Evolutionary conservation across 2,888 invertebrate genomes (phyloP).

Genomic region (Epistrophe grossulariae): DNA sequence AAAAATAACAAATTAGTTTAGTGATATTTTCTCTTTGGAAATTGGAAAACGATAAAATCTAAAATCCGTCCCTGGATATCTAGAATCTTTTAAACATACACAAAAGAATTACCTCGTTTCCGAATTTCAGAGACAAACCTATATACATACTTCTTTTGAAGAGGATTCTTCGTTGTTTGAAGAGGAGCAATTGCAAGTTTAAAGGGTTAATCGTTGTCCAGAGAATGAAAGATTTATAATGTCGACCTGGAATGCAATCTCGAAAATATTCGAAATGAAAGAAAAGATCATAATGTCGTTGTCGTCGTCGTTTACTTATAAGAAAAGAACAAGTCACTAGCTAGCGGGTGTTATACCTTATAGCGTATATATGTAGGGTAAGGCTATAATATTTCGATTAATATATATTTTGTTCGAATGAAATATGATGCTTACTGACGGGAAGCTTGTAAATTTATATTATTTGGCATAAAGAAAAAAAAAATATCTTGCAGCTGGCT

Average conservation of each 20-base stretch:
- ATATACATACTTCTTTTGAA: conserved; percentile 26
- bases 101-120: conserved; percentile 47
- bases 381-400: conserved; percentile 18
- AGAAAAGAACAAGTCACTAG: conserved; percentile 39
- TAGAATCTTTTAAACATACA: neutral
- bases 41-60: neutral
- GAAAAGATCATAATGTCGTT: neutral
- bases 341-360: conserved; percentile 54
- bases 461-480: conserved; percentile 8
- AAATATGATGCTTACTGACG: conserved; percentile 55
- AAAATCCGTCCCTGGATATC: conserved; percentile 14
- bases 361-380: neutral
- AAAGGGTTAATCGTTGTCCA: conserved; percentile 58
- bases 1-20: too few relatives aligned
- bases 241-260: conserved; percentile 35
- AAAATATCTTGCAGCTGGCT: conserved; percentile 3
- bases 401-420: conserved; percentile 45
- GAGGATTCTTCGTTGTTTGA: neutral
- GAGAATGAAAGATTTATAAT: conserved; percentile 17
- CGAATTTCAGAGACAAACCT: conserved; percentile 40
- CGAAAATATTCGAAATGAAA: conserved; percentile 39
- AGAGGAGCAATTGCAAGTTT: conserved; percentile 19
- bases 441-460: neutral
- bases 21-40: too few relatives aligned
- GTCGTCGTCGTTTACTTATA: neutral